Percentiles rank a stretch among this genome's conserved stretches.
These are phyloP conservation scores for Vulpes ferrilata DNA, from an alignment of 2,113 vertebrate genomes.

Conservation along the genomic window DNA sequence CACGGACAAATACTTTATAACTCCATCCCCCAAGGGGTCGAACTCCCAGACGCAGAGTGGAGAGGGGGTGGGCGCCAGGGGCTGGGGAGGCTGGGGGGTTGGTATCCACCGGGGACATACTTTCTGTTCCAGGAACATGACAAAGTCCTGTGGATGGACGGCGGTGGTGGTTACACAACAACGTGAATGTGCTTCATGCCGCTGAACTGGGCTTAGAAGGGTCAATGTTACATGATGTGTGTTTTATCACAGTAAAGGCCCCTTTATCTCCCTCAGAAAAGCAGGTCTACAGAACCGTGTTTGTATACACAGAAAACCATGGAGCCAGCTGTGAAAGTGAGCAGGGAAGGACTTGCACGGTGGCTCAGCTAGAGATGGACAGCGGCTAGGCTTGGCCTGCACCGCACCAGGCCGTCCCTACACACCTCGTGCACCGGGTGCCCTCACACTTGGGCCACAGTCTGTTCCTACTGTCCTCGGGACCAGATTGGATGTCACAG, in stretches of 20 bases:
- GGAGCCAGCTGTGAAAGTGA: neutral
- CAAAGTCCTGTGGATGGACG: neutral
- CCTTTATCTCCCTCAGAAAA: neutral
- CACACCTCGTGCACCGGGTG: rapidly evolving
- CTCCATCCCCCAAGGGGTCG: neutral
- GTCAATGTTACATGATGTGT: no score
- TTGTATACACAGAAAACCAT: neutral
- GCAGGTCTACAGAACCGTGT: neutral
- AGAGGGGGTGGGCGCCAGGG: neutral
- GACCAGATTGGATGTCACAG: neutral
- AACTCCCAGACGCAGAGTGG: no score
- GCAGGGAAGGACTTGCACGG: neutral
- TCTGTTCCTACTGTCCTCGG: neutral
- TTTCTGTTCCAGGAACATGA: neutral
- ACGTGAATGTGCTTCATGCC: neutral
- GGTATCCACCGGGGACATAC: neutral
- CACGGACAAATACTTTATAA: neutral
- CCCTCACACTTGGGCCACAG: rapidly evolving
- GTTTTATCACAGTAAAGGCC: neutral
- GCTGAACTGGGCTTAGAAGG: neutral
- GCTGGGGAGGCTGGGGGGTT: rapidly evolving
- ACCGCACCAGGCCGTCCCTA: rapidly evolving
- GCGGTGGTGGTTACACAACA: rapidly evolving
- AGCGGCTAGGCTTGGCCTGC: rapidly evolving
- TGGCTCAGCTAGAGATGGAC: rapidly evolving